Evolutionary conservation across 2,113 vertebrate species (phyloP).

Genomic region (Crotalus tigris): DNA sequence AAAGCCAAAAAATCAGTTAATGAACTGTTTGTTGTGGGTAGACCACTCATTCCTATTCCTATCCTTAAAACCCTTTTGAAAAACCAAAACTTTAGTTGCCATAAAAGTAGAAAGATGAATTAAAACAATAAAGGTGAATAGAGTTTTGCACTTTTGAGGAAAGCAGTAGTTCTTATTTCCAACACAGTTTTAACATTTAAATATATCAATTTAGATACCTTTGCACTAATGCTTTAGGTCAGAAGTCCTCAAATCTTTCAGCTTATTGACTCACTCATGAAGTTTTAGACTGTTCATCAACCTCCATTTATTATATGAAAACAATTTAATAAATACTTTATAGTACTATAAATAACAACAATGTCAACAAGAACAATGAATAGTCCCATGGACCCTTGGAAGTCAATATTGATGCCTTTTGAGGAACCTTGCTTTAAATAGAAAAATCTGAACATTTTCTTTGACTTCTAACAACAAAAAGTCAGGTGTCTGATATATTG

Average conservation of each 20-base stretch:
- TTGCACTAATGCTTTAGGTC: background rate
- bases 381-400: background rate
- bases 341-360: background rate
- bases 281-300: background rate
- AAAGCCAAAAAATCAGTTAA: background rate
- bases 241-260: background rate
- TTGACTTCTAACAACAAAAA: constrained; percentile 21
- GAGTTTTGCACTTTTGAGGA: background rate
- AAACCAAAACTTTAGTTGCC: background rate
- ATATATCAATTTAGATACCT: background rate
- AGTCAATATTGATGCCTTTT: background rate
- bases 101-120: background rate
- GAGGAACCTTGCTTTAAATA: background rate
- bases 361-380: background rate
- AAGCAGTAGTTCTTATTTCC: background rate
- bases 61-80: background rate
- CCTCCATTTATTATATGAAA: background rate
- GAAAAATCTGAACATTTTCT: constrained; percentile 19
- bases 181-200: background rate
- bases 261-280: background rate
- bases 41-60: background rate
- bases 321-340: background rate
- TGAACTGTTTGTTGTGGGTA: background rate
- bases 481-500: constrained; percentile 18
- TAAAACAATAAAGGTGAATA: background rate